Conservation (phyloP, 2,113 vertebrate species). For the Accipiter virgatus region DNA sequence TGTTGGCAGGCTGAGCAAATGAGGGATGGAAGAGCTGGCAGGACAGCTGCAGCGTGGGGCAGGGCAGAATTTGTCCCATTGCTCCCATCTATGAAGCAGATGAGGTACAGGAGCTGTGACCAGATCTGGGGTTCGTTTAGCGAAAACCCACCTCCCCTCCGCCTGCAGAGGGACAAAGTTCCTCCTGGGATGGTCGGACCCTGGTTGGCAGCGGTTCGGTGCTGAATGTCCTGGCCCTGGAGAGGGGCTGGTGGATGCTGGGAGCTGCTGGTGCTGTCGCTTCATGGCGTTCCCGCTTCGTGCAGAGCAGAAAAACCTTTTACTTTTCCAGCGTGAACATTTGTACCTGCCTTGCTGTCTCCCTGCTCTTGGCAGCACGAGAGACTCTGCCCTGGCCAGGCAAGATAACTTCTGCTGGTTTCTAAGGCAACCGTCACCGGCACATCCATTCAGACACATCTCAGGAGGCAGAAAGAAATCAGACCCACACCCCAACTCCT, state of each 20-base stretch:
- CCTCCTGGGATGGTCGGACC: not conserved
- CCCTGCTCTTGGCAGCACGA: not conserved
- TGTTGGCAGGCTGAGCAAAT: not conserved
- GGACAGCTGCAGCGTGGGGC: not conserved
- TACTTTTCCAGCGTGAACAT: not conserved
- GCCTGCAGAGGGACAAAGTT: not conserved
- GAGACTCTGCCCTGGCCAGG: not conserved
- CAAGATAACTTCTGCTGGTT: conserved; percentile 4
- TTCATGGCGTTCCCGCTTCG: not conserved
- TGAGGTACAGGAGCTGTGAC: not conserved
- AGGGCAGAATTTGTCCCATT: not conserved
- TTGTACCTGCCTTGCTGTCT: not conserved
- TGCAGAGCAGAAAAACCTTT: not conserved
- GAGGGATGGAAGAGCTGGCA: not conserved
- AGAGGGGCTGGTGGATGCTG: not conserved
- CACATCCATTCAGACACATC: not conserved
- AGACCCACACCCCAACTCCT: not conserved
- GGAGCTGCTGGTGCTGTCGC: not conserved
- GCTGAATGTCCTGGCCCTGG: not conserved
- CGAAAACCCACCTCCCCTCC: not conserved
- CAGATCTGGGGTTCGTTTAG: not conserved
- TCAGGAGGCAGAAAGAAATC: not conserved
- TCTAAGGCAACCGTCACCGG: conserved; percentile 50
- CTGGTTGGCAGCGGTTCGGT: not conserved
- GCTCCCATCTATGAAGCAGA: not conserved